These are phyloP conservation scores for Varanus salvator DNA, from an alignment of 2,113 vertebrate species.

Conservation along the genomic window DNA sequence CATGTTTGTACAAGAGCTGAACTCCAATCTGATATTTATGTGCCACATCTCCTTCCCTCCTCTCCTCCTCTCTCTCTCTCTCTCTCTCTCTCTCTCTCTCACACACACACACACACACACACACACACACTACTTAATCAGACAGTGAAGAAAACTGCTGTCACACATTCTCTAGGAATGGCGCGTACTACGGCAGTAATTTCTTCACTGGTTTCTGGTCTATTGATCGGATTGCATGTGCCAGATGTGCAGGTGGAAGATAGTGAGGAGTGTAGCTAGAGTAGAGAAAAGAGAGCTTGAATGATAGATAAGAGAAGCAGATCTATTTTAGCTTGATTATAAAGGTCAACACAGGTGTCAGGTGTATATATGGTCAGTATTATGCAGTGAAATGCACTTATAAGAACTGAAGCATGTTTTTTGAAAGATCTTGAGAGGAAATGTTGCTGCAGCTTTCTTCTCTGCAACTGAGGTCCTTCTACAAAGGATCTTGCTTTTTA, in stretches of 20 bases:
- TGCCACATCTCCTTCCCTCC: neutral
- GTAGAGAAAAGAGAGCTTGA: constrained; percentile 59
- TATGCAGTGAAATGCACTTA: constrained; percentile 3
- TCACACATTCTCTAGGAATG: constrained; percentile 14
- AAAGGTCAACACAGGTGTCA: constrained; percentile 6
- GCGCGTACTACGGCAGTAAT: constrained; percentile 17
- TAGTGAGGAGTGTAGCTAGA: constrained; percentile 28
- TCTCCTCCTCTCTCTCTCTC: neutral
- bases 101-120: no score
- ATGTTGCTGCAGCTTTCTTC: neutral
- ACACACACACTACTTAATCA: neutral
- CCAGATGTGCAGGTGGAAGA: constrained; percentile 42
- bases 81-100: neutral
- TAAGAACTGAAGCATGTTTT: neutral
- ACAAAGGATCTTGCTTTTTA: neutral
- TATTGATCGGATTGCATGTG: constrained; percentile 33
- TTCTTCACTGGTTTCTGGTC: constrained; percentile 45
- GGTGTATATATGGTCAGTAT: neutral
- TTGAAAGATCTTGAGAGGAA: neutral
- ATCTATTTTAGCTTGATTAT: constrained; percentile 38
- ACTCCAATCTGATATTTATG: neutral
- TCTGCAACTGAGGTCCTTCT: neutral
- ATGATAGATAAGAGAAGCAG: constrained; percentile 35
- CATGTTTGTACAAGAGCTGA: neutral
- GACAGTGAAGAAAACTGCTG: neutral